Base-by-base conservation (phyloP, 2,113 vertebrate genomes). In the Leiothrix lutea region DNA sequence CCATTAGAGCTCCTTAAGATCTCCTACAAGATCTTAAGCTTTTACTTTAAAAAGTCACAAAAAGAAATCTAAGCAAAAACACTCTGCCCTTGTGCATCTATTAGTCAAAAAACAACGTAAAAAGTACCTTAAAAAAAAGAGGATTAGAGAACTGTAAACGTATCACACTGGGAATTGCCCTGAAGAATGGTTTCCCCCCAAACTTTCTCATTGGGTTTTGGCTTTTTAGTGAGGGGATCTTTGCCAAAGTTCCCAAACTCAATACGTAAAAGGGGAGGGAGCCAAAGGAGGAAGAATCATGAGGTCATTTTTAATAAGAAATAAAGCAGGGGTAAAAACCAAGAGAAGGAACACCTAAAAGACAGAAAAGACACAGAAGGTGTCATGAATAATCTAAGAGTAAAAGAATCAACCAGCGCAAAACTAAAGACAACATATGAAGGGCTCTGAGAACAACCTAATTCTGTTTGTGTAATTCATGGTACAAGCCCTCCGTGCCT, bases 181-280 rank as follows among this genome's bases (percentile, higher is more conserved):
- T 86, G 64, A 92, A 95, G 75, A 88, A 69, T 8, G n/a, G 54
- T 90, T 96, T 65, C 88, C 86, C 90, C 90, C 47, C 4, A 48
- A 84, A 74, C 23, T 31, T 82, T 94, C 64, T 86, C 48, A 62
- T 0, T 57, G 69, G 20, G 57, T 95, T 90, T 72, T 45, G 64
- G 64, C 35, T 73, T 90, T 93, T 79, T 23, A 51, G 28, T 33
- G 17, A 65, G 90, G 94, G 94, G 82, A 95, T 95, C 82, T 97
- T 90, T 88, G 80, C 61, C 77, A 13, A 94, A 96, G 57, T 90
- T 96, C 75, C 94, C 88, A 79, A 80, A 58, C 44, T 58, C 67
- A 20, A 19, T 5, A 71, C 0, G 2, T 54, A 45, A 45, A 50
- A 58, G 42, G 16, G 45, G 40, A 40, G 57, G 36, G 91, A 84